Evolutionary conservation across 2,888 invertebrate genomes (phyloP), one percentile per base, ranked within the genome.

Genomic region (Morpho helenor): DNA sequence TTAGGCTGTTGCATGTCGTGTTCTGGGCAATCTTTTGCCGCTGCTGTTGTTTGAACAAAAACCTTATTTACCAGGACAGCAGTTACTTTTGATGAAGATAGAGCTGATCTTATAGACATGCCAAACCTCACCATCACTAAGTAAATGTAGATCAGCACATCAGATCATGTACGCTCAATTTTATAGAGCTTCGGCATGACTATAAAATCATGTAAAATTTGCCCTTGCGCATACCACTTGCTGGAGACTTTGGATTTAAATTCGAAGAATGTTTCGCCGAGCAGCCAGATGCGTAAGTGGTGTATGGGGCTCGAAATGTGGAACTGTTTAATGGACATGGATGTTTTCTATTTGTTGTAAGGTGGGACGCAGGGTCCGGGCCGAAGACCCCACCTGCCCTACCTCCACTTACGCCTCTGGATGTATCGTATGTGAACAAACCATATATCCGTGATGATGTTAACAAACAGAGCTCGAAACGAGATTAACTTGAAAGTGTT

Each of bases 381-480:
- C 81, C 86, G 91, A 68, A 80, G 91, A 79, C 91, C 91, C 84
- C 91, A 91, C 84, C 89, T 91, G 90, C 91, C 91, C 78, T 91
- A 89, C 79, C 90, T 91, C 84, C 91, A 91, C 89, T 91, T 91
- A 85, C 91, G 91, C 85, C 87, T 91, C 87, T 91, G 91, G 91
- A 91, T 91, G 91, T 90, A 91, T 89, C 91, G 91, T 91, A 91
- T 84, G 91, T 91, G 77, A 76, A 75, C 74, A 76, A 73, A 72
- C 73, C 69, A 72, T 73, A 68, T 65, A 65, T 66, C 61, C 66
- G 63, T 70, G 71, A 70, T 67, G 67, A 71, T 75, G 79, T 76
- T 80, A 76, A 79, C 75, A 76, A 78, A 80, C 79, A 80, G 76
- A 70, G 74, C 73, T 71, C 61, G 45, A 66, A 59, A 66, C 57